Base-by-base conservation (phyloP, 2,888 invertebrate species). In the Dioctria rufipes region DNA sequence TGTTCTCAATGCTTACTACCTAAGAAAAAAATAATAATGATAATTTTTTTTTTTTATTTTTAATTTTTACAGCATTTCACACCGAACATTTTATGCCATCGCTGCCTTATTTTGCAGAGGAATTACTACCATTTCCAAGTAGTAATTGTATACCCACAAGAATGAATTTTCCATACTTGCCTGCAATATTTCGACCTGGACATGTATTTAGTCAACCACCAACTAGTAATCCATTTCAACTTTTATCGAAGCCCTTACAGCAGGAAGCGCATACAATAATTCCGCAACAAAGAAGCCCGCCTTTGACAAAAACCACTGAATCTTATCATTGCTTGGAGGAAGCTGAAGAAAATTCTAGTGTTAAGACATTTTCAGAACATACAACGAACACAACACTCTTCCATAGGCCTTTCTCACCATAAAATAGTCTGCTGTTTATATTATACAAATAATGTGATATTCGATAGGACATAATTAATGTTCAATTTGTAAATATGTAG, bases 391-490 rank as follows among this genome's bases (percentile, higher is more conserved):
- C 69, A 51, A 69, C 51, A 9, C 69, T 49, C 25, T 69, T 69
- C 54, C 69, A 69, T n/a, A 69, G 69, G 69, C 69, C 69, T 51
- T 69, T 69, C 11, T 69, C 69, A 51, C 69, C 69, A 37, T 69
- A 69, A 69, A 51, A 67, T 49, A 54, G 37, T 13, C 37, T 54
- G 25, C 51, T 51, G 49, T 69, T 9, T 3, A 69, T 39, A 25
- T 51, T 25, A 25, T 25, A 25, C 25, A 51, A 37, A 49, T 51
- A 69, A 51, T 69, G 69, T 69, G 69, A 69, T 69, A 69, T 65
- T 65, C 42, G 13, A 37, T n/a, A 3, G 65, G 40, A 65, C 6
- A 49, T 6, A 49, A 65, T 42, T n/a, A 65, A n/a, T 65, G 65
- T 42, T 65, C 40, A 65, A n/a, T 42, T 65, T 11, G 8, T 49